Evolutionary conservation across 2,888 invertebrate genomes (phyloP).

Genomic region (Erpobdella octoculata): DNA sequence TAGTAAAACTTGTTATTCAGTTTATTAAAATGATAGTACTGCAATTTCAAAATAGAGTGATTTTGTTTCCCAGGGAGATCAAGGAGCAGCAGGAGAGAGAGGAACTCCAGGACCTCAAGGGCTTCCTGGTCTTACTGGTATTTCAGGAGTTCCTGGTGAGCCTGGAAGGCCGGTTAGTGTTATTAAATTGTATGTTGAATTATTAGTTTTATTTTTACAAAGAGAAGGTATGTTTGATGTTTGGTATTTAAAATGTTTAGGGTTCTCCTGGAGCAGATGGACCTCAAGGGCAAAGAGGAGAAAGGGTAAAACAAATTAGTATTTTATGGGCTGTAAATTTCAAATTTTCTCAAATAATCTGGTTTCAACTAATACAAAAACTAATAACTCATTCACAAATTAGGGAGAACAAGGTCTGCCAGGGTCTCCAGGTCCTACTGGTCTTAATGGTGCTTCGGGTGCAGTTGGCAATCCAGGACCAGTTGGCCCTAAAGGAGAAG

Average conservation of each 20-base stretch:
- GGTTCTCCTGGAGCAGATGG: slow-evolving; percentile 33
- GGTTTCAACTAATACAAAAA: too few relatives aligned
- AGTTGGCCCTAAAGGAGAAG: slow-evolving; percentile 33
- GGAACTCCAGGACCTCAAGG: slow-evolving; percentile 28
- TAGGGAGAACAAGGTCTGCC: slow-evolving; percentile 31
- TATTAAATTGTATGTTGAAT: neutral
- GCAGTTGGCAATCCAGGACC: slow-evolving; percentile 29
- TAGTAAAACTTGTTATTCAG: too few relatives aligned
- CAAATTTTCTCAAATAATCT: neutral
- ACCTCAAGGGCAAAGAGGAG: slow-evolving; percentile 34
- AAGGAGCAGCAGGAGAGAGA: slow-evolving; percentile 34
- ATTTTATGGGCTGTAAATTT: neutral
- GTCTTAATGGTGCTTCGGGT: slow-evolving; percentile 28
- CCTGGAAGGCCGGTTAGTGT: slow-evolving; percentile 31
- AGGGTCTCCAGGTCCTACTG: slow-evolving; percentile 31
- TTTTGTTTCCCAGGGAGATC: slow-evolving; percentile 31
- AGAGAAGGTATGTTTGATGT: neutral
- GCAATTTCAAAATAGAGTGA: neutral
- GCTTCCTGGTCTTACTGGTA: slow-evolving; percentile 24
- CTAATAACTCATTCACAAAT: neutral
- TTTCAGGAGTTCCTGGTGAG: slow-evolving; percentile 32
- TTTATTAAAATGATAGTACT: too few relatives aligned
- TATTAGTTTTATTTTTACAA: neutral
- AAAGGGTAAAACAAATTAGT: slow-evolving; percentile 29
- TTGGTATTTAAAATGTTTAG: slow-evolving; percentile 12